A percentile compares a stretch with the other conserved stretches of the same genome.
phyloP scores from a whole-genome alignment of 1,140 invertebrate genomes.

The Battus philenor region DNA sequence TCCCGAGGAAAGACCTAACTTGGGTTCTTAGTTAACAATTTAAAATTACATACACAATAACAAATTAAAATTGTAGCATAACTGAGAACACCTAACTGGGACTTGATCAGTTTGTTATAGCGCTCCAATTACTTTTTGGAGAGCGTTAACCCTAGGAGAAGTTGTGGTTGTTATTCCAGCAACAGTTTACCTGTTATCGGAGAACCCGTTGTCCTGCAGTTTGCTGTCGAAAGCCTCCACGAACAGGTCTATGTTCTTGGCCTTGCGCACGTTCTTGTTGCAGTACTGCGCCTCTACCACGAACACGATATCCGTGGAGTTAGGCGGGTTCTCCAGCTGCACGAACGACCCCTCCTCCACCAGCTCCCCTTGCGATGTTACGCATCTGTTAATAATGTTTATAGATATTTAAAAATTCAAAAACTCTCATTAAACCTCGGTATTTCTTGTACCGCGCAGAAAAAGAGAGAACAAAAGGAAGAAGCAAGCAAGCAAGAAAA shows the following conservation, averaged over 20 bases:
- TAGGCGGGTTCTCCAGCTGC: constrained; percentile 76
- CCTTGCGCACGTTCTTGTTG: constrained; percentile 80
- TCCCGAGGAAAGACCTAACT: no score
- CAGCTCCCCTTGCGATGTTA: constrained; percentile 78
- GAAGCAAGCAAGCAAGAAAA: neutral
- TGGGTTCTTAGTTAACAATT: no score
- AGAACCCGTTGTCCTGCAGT: constrained; percentile 77
- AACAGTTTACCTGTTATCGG: constrained; percentile 83
- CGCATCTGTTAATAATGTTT: constrained; percentile 69
- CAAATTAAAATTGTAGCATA: no score
- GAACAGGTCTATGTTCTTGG: constrained; percentile 81
- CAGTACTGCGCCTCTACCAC: constrained; percentile 91
- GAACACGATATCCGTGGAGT: constrained; percentile 89
- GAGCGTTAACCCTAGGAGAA: no score
- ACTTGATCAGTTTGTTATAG: no score
- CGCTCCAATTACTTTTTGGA: no score
- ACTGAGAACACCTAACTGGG: no score
- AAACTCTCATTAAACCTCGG: no score
- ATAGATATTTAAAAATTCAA: neutral
- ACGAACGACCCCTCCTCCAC: constrained; percentile 85
- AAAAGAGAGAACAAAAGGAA: no score
- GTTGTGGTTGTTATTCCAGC: no score
- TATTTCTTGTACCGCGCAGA: no score
- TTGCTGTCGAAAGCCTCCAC: constrained; percentile 82
- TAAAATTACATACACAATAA: no score